phyloP scores from a whole-genome alignment of 2,113 vertebrate genomes.

The Chinchilla lanigera region DNA sequence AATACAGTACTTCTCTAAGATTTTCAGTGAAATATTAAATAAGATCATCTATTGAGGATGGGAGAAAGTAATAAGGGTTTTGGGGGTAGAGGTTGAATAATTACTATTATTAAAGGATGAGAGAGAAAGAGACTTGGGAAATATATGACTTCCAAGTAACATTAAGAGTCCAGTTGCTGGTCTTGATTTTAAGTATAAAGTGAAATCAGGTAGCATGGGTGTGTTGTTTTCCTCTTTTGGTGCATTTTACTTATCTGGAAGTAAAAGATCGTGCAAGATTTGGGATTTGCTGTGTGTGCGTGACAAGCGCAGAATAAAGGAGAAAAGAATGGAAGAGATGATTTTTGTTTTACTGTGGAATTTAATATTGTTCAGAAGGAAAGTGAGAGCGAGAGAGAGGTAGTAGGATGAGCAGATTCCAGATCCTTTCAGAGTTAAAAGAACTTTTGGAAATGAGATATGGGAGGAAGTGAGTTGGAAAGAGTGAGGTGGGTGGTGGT shows the following conservation, averaged over 20 bases:
- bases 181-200: conserved; percentile 2
- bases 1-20: not conserved
- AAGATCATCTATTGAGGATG: not conserved
- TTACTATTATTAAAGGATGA: not conserved
- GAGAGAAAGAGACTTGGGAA: not conserved
- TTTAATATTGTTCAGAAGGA: conserved; percentile 23
- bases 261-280: not conserved
- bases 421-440: not conserved
- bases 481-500: not conserved
- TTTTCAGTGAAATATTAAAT: conserved; percentile 31
- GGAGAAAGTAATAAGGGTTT: not conserved
- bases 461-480: not conserved
- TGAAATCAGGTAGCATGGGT: not conserved
- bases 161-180: not conserved
- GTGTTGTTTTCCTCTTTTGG: conserved; percentile 4
- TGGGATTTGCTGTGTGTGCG: not conserved
- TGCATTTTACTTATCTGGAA: not conserved
- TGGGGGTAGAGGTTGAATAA: not conserved
- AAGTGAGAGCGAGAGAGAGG: not conserved
- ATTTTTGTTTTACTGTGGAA: not conserved
- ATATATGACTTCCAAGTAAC: not conserved
- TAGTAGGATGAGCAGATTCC: not conserved
- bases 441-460: not conserved
- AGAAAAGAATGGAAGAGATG: not conserved
- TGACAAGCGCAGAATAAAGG: not conserved